A percentile compares a stretch with the other conserved stretches of the same genome.
phyloP scores from a whole-genome alignment of 2,797 vertebrate genomes.

The Etheostoma nigrum region DNA sequence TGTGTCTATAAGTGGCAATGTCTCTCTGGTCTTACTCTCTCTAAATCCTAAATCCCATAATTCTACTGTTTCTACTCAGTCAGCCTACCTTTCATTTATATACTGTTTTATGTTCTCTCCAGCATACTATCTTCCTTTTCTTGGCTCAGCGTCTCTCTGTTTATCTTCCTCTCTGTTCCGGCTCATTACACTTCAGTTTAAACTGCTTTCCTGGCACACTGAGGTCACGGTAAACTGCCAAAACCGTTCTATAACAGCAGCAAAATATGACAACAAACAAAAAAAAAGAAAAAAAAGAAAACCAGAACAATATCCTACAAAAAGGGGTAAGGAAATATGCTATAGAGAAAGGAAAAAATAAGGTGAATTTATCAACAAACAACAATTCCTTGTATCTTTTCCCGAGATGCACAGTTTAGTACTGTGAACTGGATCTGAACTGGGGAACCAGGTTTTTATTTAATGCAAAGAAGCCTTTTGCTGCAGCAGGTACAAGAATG shows the following conservation, averaged over 20 bases:
- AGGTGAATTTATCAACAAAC: background rate
- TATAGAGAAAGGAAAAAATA: background rate
- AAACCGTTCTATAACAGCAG: background rate
- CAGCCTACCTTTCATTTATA: background rate
- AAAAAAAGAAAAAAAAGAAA: background rate
- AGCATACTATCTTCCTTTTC: background rate
- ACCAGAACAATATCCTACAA: background rate
- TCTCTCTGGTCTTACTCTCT: background rate
- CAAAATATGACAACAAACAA: background rate
- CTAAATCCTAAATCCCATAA: background rate
- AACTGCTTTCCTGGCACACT: background rate
- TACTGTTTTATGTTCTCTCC: background rate
- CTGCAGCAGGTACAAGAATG: background rate
- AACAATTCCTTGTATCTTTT: background rate
- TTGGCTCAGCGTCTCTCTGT: background rate
- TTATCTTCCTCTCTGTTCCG: conserved; percentile 4
- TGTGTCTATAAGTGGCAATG: no score
- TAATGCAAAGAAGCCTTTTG: background rate
- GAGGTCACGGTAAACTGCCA: background rate
- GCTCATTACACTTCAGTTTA: conserved; percentile 8
- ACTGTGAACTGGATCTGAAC: background rate
- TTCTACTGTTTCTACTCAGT: fast-evolving
- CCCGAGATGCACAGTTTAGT: background rate
- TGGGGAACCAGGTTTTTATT: background rate
- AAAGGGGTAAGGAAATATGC: no score